A percentile compares a stretch with the other conserved stretches of the same genome.
Evolutionary conservation across 1,140 invertebrate species (phyloP).

Genomic region (Heliconius congener): DNA sequence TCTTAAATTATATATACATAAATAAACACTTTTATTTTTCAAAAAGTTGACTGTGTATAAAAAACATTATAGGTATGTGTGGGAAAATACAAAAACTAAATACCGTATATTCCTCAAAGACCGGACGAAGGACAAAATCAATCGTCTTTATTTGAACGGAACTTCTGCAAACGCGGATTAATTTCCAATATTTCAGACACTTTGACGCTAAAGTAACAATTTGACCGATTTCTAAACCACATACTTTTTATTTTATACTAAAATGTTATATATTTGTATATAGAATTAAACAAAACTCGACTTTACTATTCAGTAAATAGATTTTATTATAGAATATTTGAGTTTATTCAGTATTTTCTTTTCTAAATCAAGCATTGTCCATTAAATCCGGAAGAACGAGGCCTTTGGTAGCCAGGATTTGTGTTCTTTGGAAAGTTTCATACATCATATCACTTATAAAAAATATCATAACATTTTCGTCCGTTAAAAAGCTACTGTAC

Average conservation of each 20-base stretch:
- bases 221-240: constrained; percentile 17
- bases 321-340: background rate
- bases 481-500: background rate
- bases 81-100: background rate
- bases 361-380: constrained; percentile 2
- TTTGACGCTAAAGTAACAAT: constrained; percentile 28
- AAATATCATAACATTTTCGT: constrained; percentile 16
- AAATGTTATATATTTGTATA: background rate
- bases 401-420: constrained; percentile 22
- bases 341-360: background rate
- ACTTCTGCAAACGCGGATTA: constrained; percentile 19
- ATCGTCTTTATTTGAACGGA: background rate
- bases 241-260: background rate
- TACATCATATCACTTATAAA: constrained; percentile 19
- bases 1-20: no score
- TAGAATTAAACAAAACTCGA: background rate
- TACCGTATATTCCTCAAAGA: background rate
- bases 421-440: constrained; percentile 16
- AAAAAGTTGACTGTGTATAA: no score
- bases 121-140: background rate
- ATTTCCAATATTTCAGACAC: constrained; percentile 17
- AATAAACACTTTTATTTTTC: no score
- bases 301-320: background rate
- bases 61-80: no score
- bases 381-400: constrained; percentile 19